These are phyloP conservation scores for Protonemura montana DNA, from an alignment of 2,888 invertebrate genomes.

Conservation along the genomic window DNA sequence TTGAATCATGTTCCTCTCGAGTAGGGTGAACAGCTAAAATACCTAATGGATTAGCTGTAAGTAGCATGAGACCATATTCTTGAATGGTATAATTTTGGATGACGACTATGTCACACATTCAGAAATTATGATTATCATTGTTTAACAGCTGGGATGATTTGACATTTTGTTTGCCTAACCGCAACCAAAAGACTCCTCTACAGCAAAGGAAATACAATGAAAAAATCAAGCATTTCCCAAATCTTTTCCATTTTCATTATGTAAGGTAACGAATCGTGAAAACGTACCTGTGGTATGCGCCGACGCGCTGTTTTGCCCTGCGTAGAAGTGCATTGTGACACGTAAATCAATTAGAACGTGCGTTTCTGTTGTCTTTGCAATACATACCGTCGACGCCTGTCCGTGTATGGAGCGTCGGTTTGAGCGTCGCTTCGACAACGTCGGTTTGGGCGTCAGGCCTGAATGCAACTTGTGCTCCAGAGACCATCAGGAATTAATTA, in stretches of 20 bases:
- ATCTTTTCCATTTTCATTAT: not conserved
- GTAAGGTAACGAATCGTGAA: too few species aligned
- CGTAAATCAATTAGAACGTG: not conserved
- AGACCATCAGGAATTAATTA: constrained; percentile 12
- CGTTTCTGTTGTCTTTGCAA: not conserved
- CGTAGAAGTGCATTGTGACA: not conserved
- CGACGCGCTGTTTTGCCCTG: not conserved
- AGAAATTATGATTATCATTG: constrained; percentile 2
- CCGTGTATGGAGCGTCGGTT: not conserved
- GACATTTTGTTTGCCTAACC: not conserved
- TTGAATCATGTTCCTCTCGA: not conserved
- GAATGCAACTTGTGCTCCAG: not conserved
- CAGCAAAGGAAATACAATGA: too few species aligned
- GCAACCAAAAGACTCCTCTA: too few species aligned
- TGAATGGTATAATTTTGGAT: not conserved
- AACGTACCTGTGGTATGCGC: too few species aligned
- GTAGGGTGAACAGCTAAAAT: constrained; percentile 7
- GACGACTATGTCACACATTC: not conserved
- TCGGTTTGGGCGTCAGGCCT: not conserved
- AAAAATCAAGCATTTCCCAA: not conserved
- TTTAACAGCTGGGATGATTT: not conserved
- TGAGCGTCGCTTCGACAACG: not conserved
- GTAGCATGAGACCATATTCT: not conserved
- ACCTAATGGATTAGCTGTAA: not conserved
- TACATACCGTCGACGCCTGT: not conserved